Percentiles rank a stretch among this genome's conserved stretches.
phyloP scores from a whole-genome alignment of 2,113 vertebrate species.

The Chaenogobius annularis region DNA sequence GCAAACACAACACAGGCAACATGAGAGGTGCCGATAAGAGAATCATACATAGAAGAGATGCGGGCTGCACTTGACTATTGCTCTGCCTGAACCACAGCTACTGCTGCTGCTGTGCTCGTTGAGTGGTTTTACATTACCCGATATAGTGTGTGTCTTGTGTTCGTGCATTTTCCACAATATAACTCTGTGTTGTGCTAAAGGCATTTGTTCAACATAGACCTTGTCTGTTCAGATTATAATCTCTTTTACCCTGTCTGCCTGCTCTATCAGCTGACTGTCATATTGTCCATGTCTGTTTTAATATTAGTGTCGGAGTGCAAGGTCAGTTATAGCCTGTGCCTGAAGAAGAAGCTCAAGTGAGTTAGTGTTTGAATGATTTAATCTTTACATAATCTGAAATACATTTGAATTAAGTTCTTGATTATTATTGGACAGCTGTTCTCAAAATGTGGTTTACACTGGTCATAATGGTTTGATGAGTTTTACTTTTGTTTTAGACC shows the following conservation, averaged over 20 bases:
- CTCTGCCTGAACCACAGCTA: slow-evolving; percentile 34
- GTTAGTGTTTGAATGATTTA: slow-evolving; percentile 44
- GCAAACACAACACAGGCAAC: slow-evolving; percentile 69
- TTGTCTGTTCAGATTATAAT: slow-evolving; percentile 58
- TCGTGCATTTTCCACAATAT: slow-evolving; percentile 32
- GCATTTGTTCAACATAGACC: slow-evolving; percentile 57
- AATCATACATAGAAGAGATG: slow-evolving; percentile 51
- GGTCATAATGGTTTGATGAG: not conserved
- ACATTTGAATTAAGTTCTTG: slow-evolving; percentile 3
- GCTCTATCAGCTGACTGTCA: slow-evolving; percentile 68
- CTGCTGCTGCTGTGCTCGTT: slow-evolving; percentile 37
- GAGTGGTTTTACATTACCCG: slow-evolving; percentile 31
- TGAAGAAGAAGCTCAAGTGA: slow-evolving; percentile 39
- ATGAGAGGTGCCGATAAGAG: slow-evolving; percentile 71
- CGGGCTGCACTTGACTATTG: slow-evolving; percentile 62
- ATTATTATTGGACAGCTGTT: not conserved
- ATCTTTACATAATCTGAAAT: slow-evolving; percentile 38
- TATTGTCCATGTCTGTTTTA: slow-evolving; percentile 51
- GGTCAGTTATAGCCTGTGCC: slow-evolving; percentile 33
- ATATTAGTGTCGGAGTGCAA: slow-evolving; percentile 44
- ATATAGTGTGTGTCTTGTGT: slow-evolving; percentile 29
- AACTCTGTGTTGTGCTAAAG: slow-evolving; percentile 60
- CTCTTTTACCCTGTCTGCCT: slow-evolving; percentile 41
- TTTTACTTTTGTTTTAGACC: not conserved
- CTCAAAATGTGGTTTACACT: not conserved